Base-by-base conservation (phyloP, 1,140 invertebrate genomes). In the Muscidifurax raptorellus region DNA sequence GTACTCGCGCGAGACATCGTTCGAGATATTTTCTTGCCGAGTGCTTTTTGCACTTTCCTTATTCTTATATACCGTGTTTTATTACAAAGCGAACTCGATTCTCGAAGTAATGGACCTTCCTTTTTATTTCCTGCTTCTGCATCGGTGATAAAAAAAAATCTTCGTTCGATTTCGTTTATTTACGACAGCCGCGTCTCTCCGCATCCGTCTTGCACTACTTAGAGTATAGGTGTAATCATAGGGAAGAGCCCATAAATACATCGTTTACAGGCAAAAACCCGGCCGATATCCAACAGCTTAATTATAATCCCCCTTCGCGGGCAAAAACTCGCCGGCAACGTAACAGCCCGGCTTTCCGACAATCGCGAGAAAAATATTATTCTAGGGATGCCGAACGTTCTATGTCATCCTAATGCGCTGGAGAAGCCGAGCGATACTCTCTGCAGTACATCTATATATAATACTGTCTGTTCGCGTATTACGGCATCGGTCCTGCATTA, bases 371-470 rank as follows among this genome's bases (percentile, higher is more conserved):
- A 82, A 82, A 74, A 82, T 82, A 80, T 80, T 80, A 80, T 79
- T 79, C 76, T 66, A 67, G 27, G 40, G 40, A n/a, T 25, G 30
- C 15, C n/a, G 80, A 72, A 78, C n/a, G 64, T 83, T 83, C 27
- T 83, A 83, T 78, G 82, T 83, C 82, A 83, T 83, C 82, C 66
- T 72, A 78, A 78, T 83, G 64, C 75, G 30, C 75, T 15, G 27
- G 44, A 64, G 15, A 22, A 64, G 71, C 52, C 69, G 15, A 82
- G 28, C 15, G 4, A 82, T 32, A 30, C 47, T 18, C 47, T 18
- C 22, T 59, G 22, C 52, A 59, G 25, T 64, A 64, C 2, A 15
- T 27, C 30, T 27, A 72, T 25, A 28, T 18, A 27, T 28, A 9
- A 36, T 10, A 9, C 36, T 71, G 27, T 71, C 67, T 71, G 6